A percentile compares a stretch with the other conserved stretches of the same genome.
Conservation (phyloP, 2,797 vertebrate genomes). For the Leontocebus nigricollis region DNA sequence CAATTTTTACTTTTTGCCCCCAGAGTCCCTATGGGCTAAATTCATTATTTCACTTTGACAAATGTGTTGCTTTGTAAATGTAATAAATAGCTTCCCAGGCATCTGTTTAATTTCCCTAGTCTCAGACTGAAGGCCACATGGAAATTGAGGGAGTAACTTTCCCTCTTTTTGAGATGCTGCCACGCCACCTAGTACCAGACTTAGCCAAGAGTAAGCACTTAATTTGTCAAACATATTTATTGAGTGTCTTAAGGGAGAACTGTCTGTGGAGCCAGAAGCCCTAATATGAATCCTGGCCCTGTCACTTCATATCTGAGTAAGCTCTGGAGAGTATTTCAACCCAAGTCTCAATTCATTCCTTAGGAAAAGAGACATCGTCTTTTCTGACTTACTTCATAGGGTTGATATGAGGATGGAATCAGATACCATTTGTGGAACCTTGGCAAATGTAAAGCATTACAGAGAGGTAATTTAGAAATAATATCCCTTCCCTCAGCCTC, state of each 20-base stretch:
- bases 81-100: background rate
- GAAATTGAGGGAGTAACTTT: background rate
- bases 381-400: background rate
- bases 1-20: background rate
- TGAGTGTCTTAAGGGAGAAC: constrained; percentile 4
- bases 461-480: background rate
- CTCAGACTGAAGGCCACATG: background rate
- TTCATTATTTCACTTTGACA: constrained; percentile 3
- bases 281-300: background rate
- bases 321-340: background rate
- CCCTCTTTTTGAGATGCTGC: background rate
- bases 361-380: background rate
- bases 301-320: background rate
- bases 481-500: background rate
- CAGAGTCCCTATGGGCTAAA: background rate
- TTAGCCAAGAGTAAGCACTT: constrained; percentile 8
- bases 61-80: background rate
- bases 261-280: background rate
- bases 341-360: background rate
- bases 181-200: background rate
- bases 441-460: background rate
- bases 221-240: constrained; percentile 26
- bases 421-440: background rate
- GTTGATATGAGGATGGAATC: background rate
- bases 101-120: background rate